These are phyloP conservation scores for Mohoua ochrocephala DNA, from an alignment of 2,113 vertebrate genomes.

Conservation along the genomic window DNA sequence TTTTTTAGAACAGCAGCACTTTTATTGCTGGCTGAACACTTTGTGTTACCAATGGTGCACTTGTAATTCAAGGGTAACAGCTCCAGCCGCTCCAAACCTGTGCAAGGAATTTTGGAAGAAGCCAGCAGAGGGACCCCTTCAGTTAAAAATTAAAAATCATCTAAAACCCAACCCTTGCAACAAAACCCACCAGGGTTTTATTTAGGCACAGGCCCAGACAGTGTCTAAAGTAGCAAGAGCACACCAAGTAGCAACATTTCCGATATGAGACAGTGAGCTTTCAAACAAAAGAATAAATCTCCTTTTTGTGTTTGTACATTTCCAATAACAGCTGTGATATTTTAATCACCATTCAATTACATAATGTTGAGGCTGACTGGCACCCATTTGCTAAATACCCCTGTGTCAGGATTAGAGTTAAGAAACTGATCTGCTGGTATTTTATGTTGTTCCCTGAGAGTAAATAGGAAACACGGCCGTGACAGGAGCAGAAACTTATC, in stretches of 20 bases:
- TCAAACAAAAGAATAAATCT: not conserved
- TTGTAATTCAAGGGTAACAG: fast-evolving
- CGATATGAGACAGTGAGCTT: not conserved
- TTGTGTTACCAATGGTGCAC: not conserved
- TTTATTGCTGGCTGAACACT: not conserved
- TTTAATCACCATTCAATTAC: not conserved
- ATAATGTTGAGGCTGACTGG: not conserved
- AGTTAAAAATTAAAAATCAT: slow-evolving; percentile 18
- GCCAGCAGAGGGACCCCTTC: slow-evolving; percentile 68
- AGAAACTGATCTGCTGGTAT: not conserved
- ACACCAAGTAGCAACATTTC: not conserved
- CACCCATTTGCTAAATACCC: not conserved
- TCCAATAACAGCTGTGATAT: not conserved
- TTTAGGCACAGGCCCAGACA: not conserved
- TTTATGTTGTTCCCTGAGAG: not conserved
- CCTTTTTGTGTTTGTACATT: not conserved
- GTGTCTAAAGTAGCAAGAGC: not conserved
- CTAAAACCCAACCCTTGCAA: not conserved
- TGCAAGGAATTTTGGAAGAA: not conserved
- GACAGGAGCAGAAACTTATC: not conserved
- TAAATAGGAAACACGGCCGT: not conserved
- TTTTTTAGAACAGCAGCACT: not conserved
- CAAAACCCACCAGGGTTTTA: not conserved
- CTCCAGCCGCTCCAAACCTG: too few relatives aligned
- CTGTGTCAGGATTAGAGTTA: not conserved